These are phyloP conservation scores for Phyllotis vaccarum DNA, from an alignment of 2,797 vertebrate species.

Conservation along the genomic window DNA sequence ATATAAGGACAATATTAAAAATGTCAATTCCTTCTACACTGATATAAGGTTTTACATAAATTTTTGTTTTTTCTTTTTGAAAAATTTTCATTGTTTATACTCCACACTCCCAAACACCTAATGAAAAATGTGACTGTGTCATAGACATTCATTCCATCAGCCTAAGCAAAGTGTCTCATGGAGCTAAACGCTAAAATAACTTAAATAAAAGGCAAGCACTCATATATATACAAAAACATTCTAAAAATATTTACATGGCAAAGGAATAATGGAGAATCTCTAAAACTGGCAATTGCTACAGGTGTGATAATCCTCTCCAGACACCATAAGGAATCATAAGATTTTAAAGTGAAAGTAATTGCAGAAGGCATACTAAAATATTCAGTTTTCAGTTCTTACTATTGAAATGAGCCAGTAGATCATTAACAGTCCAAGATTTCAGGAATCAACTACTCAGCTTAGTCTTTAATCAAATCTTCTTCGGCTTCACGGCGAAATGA, in stretches of 20 bases:
- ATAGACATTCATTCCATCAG: conserved; percentile 86
- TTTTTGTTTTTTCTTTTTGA: conserved; percentile 77
- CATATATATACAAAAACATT: conserved; percentile 87
- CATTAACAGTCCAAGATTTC: conserved; percentile 87
- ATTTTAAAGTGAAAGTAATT: conserved; percentile 86
- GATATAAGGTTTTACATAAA: conserved; percentile 86
- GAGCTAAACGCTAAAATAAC: conserved; percentile 86
- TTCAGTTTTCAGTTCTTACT: conserved; percentile 86
- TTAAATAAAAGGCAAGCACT: conserved; percentile 88
- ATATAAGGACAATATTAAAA: conserved; percentile 88
- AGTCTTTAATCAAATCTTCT: conserved; percentile 86
- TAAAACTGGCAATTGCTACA: conserved; percentile 86
- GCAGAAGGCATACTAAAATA: conserved; percentile 82
- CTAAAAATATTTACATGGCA: conserved; percentile 90
- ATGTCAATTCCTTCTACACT: conserved; percentile 85
- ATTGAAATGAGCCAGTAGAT: conserved; percentile 87
- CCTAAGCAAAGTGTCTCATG: conserved; percentile 86
- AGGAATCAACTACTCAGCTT: conserved; percentile 88
- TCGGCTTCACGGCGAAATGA: conserved; percentile 85
- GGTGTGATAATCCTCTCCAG: conserved; percentile 83
- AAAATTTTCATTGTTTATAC: conserved; percentile 84
- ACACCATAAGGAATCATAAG: conserved; percentile 87
- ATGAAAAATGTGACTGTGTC: conserved; percentile 83
- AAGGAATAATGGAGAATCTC: conserved; percentile 85
- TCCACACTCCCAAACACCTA: conserved; percentile 85